Base-by-base conservation (phyloP, 1,140 invertebrate species). In the Sminthurinus signatus region DNA sequence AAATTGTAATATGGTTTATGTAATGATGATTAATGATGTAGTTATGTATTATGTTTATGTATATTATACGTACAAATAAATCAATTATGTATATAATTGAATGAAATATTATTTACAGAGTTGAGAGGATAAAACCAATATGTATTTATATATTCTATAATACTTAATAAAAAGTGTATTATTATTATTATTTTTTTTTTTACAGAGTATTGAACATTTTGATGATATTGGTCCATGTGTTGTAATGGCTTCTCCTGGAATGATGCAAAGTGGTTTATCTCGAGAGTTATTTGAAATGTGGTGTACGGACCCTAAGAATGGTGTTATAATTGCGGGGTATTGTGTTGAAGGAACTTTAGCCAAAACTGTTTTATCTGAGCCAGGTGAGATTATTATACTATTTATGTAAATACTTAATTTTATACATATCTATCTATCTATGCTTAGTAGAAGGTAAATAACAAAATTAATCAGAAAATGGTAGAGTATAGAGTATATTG, bases 171-270 rank as follows among this genome's bases (percentile, higher is more conserved):
- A n/a, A n/a, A n/a, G n/a, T n/a, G 32, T 36, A 19, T 48, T 5
- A 4, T 25, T 48, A 48, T n/a, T 12, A n/a, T 48, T 5, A 48
- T 48, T n/a, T 25, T 48, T 10, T 48, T 25, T 48, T 48, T 48
- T 48, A 36, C 75, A 91, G 85, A 94, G 94, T 27, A 98, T 98
- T 74, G 96, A 99, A 77, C 95, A 99, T 76, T 99, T 99, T 78
- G 96, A 99, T 74, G 96, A 99, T 76, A 92, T 98, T 69, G 97
- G 96, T 0, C 97, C 97, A 0, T 99, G 96, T 75, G 96, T 99
- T 1, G 91, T 99, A 0, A 93, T 99, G 90, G 97, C 97, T 0
- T 96, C 93, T 0, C 97, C 97, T 2, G 97, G 97, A 77, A 99
- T 99, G 96, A 96, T 99, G 92, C 97, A 99, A 80, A 96, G 90